Base-by-base conservation (phyloP, 2,113 vertebrate species). In the Albula glossodonta region DNA sequence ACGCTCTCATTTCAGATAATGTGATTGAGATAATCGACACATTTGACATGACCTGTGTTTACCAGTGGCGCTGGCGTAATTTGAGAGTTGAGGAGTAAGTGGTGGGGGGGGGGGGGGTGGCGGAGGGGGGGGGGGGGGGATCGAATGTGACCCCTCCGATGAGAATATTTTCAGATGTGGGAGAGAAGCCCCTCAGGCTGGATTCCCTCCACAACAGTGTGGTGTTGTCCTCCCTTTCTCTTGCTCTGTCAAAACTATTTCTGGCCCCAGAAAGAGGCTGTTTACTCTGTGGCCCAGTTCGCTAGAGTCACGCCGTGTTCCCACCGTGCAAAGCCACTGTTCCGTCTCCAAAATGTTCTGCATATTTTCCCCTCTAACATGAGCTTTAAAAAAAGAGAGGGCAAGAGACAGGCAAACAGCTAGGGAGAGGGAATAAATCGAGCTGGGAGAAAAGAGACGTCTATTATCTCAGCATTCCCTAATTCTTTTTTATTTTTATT, bases 1-100 rank as follows among this genome's bases (percentile, higher is more conserved):
- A 97, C 96, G 97, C 94, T 90, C 95, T 95, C 91, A 97, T 96
- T 92, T 96, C 95, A 96, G 94, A 96, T 96, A 97, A 96, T 96
- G 95, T 95, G 97, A 98, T 96, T 95, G 97, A 96, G 97, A 97
- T 97, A 92, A 94, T 95, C 90, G 93, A 91, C 93, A 93, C 92
- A 92, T 95, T 93, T 95, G 94, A 94, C 93, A 91, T 93, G 93
- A 95, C 92, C 93, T 89, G 87, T 90, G 93, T 94, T 92, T 90
- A 91, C 91, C 51, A 87, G 90, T 91, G 96, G 95, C 96, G 96
- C 95, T 92, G 96, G 94, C 96, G 96, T 96, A 95, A 96, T 97
- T 94, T 91, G 87, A 90, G 89, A 92, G 92, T 92, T 51, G 50
- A 52, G 52, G 31, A 83, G 81, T 8, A 11, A 48, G 49, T 31